phyloP scores from a whole-genome alignment of 92 coral and sea anemone genomes.

The Parazoanthus darwini region DNA sequence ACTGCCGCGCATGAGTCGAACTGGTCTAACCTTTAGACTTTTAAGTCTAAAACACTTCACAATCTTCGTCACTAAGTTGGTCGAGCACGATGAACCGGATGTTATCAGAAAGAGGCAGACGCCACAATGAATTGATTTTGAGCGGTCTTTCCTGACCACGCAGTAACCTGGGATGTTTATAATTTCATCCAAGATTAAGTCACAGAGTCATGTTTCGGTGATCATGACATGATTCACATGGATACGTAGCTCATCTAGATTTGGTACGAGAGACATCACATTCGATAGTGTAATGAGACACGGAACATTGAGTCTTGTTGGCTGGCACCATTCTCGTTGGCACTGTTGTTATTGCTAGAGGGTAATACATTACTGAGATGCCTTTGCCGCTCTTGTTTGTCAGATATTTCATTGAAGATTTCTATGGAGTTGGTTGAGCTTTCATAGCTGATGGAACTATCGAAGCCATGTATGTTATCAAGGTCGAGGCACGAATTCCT shows the following conservation, averaged over 20 bases:
- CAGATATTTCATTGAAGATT: too few species aligned
- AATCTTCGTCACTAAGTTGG: neutral
- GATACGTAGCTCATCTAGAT: too few species aligned
- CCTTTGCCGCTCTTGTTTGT: too few species aligned
- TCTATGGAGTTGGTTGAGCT: neutral
- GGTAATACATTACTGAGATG: too few species aligned
- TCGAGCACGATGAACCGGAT: neutral
- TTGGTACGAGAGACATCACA: too few species aligned
- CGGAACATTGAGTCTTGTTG: too few species aligned
- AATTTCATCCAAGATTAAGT: neutral
- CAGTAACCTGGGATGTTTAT: slow-evolving; percentile 15
- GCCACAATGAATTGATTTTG: neutral
- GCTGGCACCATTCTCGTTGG: too few species aligned
- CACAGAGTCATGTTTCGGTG: too few species aligned
- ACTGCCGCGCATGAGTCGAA: neutral
- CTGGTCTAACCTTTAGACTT: neutral
- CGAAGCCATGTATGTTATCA: neutral
- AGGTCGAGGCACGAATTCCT: neutral
- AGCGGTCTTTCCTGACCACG: slow-evolving; percentile 18
- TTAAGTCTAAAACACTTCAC: neutral
- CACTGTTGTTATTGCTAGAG: too few species aligned
- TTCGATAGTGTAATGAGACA: too few species aligned
- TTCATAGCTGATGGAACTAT: neutral
- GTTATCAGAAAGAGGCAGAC: neutral
- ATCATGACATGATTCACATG: too few species aligned